Conservation (phyloP, 2,797 vertebrate species). For the Heliangelus exortis region DNA sequence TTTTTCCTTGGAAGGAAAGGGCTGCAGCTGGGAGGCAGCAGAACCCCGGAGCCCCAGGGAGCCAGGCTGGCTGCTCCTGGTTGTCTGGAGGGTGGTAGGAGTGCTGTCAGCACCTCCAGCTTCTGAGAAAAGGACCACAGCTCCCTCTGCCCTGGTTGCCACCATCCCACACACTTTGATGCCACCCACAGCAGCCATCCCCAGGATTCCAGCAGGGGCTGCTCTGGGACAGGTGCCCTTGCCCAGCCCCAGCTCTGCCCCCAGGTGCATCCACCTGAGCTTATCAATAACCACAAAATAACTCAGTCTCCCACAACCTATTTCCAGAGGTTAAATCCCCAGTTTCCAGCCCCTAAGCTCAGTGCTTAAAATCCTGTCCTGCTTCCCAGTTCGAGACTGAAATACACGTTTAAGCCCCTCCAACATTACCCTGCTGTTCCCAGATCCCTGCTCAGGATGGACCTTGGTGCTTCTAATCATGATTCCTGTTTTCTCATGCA, state of each 20-base stretch:
- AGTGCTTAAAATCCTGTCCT: neutral
- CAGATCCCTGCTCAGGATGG: neutral
- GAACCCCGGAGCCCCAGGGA: neutral
- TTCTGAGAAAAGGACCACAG: neutral
- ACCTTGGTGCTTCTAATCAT: neutral
- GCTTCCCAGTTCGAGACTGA: neutral
- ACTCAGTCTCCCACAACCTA: neutral
- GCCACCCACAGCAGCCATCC: neutral
- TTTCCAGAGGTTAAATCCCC: neutral
- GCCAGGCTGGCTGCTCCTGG: neutral
- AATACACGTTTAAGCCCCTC: neutral
- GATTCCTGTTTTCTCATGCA: neutral
- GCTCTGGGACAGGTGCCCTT: neutral
- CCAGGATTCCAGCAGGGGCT: fast-evolving
- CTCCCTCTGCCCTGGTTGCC: neutral
- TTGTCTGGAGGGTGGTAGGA: neutral
- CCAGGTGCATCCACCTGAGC: fast-evolving
- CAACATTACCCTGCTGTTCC: neutral
- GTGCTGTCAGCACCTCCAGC: neutral
- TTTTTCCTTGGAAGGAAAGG: neutral
- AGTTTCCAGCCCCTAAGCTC: neutral
- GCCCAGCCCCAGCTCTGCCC: neutral
- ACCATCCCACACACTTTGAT: neutral
- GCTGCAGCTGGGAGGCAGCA: neutral
- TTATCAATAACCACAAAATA: fast-evolving